These are phyloP conservation scores for Panagrolaimus sp. DNA, from an alignment of 1,140 invertebrate genomes.

Conservation along the genomic window DNA sequence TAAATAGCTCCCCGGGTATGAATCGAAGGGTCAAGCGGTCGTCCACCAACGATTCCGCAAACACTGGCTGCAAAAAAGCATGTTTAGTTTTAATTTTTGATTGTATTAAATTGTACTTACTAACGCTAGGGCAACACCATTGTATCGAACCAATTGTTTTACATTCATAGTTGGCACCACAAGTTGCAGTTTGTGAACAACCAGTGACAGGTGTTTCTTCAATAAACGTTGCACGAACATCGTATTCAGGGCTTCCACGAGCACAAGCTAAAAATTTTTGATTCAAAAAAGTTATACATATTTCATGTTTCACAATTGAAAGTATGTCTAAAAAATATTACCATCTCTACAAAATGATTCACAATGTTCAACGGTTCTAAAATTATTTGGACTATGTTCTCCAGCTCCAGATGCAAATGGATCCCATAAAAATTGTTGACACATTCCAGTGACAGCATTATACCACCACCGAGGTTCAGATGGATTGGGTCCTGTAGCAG, in stretches of 20 bases:
- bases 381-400: conserved; percentile 50
- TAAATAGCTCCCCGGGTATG: not conserved
- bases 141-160: conserved; percentile 55
- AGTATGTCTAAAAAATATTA: not conserved
- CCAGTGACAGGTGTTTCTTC: conserved; percentile 28
- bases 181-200: conserved; percentile 25
- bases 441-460: conserved; percentile 51
- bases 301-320: conserved; percentile 17
- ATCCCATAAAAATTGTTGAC: conserved; percentile 54
- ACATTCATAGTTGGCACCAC: conserved; percentile 43
- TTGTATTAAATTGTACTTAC: conserved; percentile 25
- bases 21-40: conserved; percentile 15
- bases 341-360: conserved; percentile 54
- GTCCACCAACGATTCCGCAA: conserved; percentile 48
- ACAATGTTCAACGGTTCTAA: conserved; percentile 51
- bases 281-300: not conserved
- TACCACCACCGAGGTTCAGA: conserved; percentile 55
- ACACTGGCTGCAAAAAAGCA: conserved; percentile 18
- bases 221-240: conserved; percentile 1
- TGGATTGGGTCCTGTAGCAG: conserved; percentile 53
- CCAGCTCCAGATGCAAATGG: conserved; percentile 45
- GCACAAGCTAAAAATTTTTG: conserved; percentile 43
- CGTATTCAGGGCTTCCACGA: conserved; percentile 33
- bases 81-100: not conserved
- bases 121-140: conserved; percentile 46